Evolutionary conservation across 1,140 invertebrate genomes (phyloP), one percentile per base, ranked within the genome.

Genomic region (Trachelipus rathkii): DNA sequence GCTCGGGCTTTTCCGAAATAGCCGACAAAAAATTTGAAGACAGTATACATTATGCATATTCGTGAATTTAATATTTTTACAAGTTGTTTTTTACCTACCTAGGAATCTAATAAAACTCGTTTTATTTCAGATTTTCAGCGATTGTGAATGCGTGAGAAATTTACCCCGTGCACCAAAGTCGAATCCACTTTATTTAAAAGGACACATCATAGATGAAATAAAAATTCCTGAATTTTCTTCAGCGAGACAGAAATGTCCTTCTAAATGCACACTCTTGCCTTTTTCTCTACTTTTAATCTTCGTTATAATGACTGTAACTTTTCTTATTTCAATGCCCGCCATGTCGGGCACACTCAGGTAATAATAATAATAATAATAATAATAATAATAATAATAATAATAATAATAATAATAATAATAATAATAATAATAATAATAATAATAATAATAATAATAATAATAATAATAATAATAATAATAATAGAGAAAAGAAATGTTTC

Each of bases 251-350:
- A 87, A 87, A 76, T 93, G 92, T 82, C 83, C 84, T 7, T 88
- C 88, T 0, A 84, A 85, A 0, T 94, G 92, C 82, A 85, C 85
- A 2, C 87, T 88, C 76, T 83, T 93, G 72, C 89, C 89, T 82
- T 82, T 90, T 0, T 93, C 93, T 84, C 84, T 92, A 3, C 84
- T 84, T 0, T 83, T 92, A 4, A 87, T 91, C 15, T 92, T 92
- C 82, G 84, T 91, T 8, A 86, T 90, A 24, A 92, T 93, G 88
- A 87, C 92, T 43, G 89, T 92, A 82, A 92, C 91, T 0, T 93
- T 94, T 83, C 83, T 92, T 0, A 89, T 90, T 74, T 91, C 91
- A 10, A 92, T 93, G 88, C 92, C 92, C 0, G 90, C 92, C 0
- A 84, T 93, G 0, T 90, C 92, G 0, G 90, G 91, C 3, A 93